These are phyloP conservation scores for Himalopsyche tibetana DNA, from an alignment of 2,888 invertebrate species.

Conservation along the genomic window DNA sequence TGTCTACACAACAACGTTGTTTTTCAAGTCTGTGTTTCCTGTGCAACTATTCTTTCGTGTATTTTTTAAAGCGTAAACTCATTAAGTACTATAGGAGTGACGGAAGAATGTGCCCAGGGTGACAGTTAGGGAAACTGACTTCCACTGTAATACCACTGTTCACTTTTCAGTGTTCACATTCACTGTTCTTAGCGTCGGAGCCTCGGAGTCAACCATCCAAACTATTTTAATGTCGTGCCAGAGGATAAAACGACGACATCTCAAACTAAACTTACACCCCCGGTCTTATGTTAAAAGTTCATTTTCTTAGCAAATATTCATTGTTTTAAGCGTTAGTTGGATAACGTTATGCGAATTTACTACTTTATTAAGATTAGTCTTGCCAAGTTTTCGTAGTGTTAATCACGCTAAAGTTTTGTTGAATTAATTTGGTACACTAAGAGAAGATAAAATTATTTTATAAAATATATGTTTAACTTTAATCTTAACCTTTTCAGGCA, in stretches of 20 bases:
- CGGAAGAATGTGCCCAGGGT: constrained; percentile 23
- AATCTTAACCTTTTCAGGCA: too few relatives aligned
- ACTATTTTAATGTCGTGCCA: constrained; percentile 40
- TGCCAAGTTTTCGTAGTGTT: constrained; percentile 1
- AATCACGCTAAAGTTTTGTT: constrained; percentile 29
- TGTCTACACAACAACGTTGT: background rate
- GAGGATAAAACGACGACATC: constrained; percentile 40
- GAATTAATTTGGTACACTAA: constrained; percentile 28
- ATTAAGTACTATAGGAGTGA: constrained; percentile 21
- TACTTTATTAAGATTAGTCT: constrained; percentile 33
- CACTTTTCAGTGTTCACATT: constrained; percentile 13
- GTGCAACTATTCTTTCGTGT: background rate
- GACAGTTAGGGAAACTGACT: constrained; percentile 34
- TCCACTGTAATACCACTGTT: background rate
- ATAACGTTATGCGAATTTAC: constrained; percentile 18
- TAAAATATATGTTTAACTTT: too few relatives aligned
- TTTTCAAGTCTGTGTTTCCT: background rate
- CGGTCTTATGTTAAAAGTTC: constrained; percentile 34
- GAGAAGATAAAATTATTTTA: background rate
- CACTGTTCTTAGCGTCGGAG: constrained; percentile 1
- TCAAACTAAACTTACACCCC: constrained; percentile 17
- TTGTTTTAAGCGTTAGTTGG: constrained; percentile 31
- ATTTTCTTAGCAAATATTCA: constrained; percentile 22
- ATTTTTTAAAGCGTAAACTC: constrained; percentile 15
- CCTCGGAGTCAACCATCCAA: constrained; percentile 15